Evolutionary conservation across 2,888 invertebrate species (phyloP).

Genomic region (Rutpela maculata): DNA sequence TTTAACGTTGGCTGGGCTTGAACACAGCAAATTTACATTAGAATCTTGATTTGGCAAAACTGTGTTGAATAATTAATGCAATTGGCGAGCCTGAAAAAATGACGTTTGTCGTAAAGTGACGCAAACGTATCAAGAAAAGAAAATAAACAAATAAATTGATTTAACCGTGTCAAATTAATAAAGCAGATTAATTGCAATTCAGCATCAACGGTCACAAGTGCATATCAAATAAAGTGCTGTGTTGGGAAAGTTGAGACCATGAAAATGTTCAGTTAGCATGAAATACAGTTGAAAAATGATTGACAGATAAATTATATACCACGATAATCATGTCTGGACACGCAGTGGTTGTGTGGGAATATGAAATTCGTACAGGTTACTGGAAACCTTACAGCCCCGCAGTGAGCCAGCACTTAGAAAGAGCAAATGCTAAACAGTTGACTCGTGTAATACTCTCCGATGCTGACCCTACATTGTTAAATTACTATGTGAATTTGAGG

Average conservation of each 20-base stretch:
- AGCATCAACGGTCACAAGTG: constrained; percentile 19
- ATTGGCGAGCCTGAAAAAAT: constrained; percentile 26
- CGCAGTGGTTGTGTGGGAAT: constrained; percentile 89
- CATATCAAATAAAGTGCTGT: constrained; percentile 21
- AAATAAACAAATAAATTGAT: constrained; percentile 49
- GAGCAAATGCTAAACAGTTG: constrained; percentile 88
- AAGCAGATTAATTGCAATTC: constrained; percentile 37
- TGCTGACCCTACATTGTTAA: constrained; percentile 87
- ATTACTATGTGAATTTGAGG: constrained; percentile 86
- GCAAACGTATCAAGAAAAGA: constrained; percentile 38
- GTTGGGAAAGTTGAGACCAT: constrained; percentile 20
- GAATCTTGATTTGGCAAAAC: background rate
- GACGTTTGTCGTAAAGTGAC: constrained; percentile 31
- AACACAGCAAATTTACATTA: no score
- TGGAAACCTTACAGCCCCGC: constrained; percentile 93
- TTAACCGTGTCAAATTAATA: constrained; percentile 46
- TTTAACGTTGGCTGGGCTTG: no score
- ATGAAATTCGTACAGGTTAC: constrained; percentile 82
- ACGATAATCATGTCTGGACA: constrained; percentile 77
- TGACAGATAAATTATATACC: constrained; percentile 43
- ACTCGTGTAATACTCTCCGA: constrained; percentile 91
- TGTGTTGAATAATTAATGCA: background rate
- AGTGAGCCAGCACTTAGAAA: constrained; percentile 89
- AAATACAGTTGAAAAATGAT: constrained; percentile 40
- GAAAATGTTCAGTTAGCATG: constrained; percentile 28